Percentiles rank a stretch among this genome's conserved stretches.
These are phyloP conservation scores for Fistularia tabacaria DNA, from an alignment of 2,797 vertebrate genomes.

Conservation along the genomic window DNA sequence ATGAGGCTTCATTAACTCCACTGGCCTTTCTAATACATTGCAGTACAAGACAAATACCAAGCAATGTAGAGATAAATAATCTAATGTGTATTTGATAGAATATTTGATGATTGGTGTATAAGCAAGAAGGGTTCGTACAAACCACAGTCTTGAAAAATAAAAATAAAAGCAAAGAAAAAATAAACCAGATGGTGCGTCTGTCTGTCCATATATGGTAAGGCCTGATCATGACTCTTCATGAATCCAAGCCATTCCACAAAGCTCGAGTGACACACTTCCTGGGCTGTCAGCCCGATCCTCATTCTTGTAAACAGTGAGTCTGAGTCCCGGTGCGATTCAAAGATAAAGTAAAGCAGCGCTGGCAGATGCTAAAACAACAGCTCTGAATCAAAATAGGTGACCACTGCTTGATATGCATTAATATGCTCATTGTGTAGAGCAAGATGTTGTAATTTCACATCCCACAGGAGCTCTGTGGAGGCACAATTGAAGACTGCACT, in stretches of 20 bases:
- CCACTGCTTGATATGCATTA: neutral
- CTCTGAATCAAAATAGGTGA: slow-evolving; percentile 8
- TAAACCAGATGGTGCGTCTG: slow-evolving; percentile 2
- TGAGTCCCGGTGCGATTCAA: slow-evolving; percentile 4
- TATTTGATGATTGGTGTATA: neutral
- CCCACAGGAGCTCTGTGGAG: neutral
- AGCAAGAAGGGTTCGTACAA: neutral
- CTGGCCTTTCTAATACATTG: no score
- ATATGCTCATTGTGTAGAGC: no score
- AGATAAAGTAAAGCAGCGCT: slow-evolving; percentile 10
- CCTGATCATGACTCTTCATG: slow-evolving; percentile 16
- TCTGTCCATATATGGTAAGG: slow-evolving; percentile 64
- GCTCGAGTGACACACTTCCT: slow-evolving; percentile 37
- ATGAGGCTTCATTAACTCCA: no score
- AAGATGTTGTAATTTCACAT: neutral
- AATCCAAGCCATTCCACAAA: slow-evolving; percentile 19
- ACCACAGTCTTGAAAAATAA: neutral
- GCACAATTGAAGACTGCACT: no score
- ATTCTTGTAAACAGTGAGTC: slow-evolving; percentile 1
- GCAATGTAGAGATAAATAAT: no score
- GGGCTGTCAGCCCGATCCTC: slow-evolving; percentile 14
- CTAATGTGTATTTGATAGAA: no score
- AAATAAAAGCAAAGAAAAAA: neutral
- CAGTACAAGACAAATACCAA: no score
- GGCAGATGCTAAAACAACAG: slow-evolving; percentile 17